Evolutionary conservation across 2,113 vertebrate genomes (phyloP).

Genomic region (Gopherus evgoodei): DNA sequence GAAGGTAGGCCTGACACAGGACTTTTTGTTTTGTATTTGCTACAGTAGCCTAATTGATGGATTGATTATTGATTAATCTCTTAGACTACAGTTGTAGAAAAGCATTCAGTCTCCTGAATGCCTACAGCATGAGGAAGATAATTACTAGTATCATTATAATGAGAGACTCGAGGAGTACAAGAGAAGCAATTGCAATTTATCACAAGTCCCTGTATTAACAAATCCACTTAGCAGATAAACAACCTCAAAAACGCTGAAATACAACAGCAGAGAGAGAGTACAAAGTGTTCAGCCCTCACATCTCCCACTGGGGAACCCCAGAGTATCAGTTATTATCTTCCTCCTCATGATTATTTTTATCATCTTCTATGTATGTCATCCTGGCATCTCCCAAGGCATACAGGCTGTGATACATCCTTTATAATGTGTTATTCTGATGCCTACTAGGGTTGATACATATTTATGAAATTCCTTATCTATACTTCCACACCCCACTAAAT

Average conservation of each 20-base stretch:
- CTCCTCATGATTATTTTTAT: neutral
- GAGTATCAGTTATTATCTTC: neutral
- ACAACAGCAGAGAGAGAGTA: neutral
- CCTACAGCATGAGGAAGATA: neutral
- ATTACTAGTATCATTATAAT: neutral
- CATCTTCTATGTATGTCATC: neutral
- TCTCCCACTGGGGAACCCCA: neutral
- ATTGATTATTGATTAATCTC: neutral
- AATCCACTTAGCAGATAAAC: neutral
- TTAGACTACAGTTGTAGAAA: neutral
- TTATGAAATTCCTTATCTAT: neutral
- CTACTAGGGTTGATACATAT: neutral
- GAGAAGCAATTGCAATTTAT: neutral
- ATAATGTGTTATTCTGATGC: neutral
- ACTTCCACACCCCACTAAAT: neutral
- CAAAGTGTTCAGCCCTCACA: neutral
- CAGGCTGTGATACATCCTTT: neutral
- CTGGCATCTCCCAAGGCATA: neutral
- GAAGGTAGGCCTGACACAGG: neutral
- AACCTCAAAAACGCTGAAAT: neutral
- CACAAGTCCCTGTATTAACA: neutral
- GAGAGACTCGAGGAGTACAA: neutral
- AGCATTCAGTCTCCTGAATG: neutral
- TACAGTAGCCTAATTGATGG: neutral
- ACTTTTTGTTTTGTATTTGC: neutral